Conservation (phyloP, 2,113 vertebrate genomes). For the Ahaetulla prasina region DNA sequence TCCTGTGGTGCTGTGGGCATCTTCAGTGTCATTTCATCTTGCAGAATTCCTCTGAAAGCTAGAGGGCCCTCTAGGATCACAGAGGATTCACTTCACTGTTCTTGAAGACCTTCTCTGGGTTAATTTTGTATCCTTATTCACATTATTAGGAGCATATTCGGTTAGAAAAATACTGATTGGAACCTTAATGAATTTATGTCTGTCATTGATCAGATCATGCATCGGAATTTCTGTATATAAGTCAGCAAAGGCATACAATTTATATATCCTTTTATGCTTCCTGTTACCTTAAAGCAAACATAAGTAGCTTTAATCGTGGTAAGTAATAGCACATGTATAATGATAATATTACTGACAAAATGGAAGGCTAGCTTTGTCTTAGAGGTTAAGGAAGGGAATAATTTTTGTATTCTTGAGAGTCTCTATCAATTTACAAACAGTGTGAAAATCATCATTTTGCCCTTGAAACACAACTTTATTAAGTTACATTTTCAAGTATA, state of each 20-base stretch:
- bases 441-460: not conserved
- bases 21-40: not conserved
- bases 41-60: not conserved
- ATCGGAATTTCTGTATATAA: not conserved
- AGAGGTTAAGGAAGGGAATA: not conserved
- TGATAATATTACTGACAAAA: not conserved
- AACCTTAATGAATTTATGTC: not conserved
- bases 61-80: not conserved
- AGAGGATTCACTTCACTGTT: not conserved
- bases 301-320: not conserved
- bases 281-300: not conserved
- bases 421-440: not conserved
- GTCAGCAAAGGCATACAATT: not conserved
- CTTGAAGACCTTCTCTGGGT: not conserved
- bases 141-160: not conserved
- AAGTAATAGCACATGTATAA: not conserved
- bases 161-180: not conserved
- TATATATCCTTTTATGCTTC: not conserved
- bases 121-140: not conserved
- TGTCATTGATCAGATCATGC: not conserved
- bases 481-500: not conserved
- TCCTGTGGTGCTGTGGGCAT: not conserved
- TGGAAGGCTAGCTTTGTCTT: not conserved
- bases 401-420: not conserved
- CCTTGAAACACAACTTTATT: not conserved